Conservation (phyloP, 2,113 vertebrate genomes). For the Podarcis muralis region DNA sequence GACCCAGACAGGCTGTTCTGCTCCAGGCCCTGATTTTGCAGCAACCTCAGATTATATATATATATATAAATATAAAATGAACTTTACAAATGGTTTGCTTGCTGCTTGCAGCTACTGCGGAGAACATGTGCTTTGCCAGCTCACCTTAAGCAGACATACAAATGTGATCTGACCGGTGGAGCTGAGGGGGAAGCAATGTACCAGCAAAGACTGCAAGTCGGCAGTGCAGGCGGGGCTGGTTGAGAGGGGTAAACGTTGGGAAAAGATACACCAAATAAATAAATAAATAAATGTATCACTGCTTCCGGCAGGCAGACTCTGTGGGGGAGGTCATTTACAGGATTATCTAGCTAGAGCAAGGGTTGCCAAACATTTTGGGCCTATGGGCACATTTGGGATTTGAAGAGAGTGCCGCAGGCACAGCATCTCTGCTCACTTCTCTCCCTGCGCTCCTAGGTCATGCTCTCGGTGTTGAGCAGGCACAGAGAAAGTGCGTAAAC, state of each 20-base stretch:
- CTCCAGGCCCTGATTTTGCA: slow-evolving; percentile 1
- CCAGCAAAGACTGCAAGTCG: background rate
- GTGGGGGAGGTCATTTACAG: background rate
- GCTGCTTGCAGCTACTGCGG: background rate
- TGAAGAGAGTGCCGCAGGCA: too few species aligned
- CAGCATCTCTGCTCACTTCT: too few species aligned
- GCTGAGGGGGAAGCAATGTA: background rate
- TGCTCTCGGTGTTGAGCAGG: too few species aligned
- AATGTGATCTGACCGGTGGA: slow-evolving; percentile 1
- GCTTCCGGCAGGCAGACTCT: background rate
- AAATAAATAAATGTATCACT: background rate
- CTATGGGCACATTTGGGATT: too few species aligned
- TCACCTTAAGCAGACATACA: background rate
- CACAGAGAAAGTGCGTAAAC: too few species aligned
- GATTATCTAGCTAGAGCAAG: background rate
- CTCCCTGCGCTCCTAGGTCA: too few species aligned
- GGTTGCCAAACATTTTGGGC: too few species aligned
- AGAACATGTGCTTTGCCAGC: slow-evolving; percentile 4
- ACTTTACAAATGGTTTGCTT: slow-evolving; percentile 10
- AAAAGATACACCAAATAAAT: background rate
- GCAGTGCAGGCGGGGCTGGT: background rate
- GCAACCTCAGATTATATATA: background rate
- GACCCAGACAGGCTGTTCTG: slow-evolving; percentile 3
- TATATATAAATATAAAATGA: background rate
- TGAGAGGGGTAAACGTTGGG: background rate